Evolutionary conservation across 2,797 vertebrate species (phyloP), one percentile per base, ranked within the genome.

Genomic region (Thalassophryne amazonica): DNA sequence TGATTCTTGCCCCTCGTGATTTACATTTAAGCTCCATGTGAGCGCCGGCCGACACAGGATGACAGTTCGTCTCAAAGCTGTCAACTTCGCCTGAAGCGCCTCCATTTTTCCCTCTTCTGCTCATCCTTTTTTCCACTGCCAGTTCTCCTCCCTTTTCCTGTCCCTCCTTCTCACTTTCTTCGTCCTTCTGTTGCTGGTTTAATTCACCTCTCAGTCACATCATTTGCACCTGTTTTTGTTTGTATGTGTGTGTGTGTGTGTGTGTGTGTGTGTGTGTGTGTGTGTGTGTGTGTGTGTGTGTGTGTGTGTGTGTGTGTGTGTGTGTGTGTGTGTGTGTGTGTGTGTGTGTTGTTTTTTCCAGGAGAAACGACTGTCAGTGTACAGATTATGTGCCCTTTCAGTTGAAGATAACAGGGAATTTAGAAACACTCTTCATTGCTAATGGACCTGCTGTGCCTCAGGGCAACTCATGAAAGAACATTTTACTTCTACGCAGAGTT

Each of bases 51-150:
- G 38, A 33, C 16, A 46, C 22, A 27, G 52, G 46, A 50, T 40
- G 60, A 58, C 59, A 28, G 48, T 62, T 59, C 27, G 33, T 58
- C 52, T 66, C 32, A 2, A 31, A 67, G 58, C 40, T 43, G 25
- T 70, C 54, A 23, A 6, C 25, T 37, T 25, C 25, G 10, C 24
- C 42, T 21, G 39, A 23, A 1, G 4, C 17, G 24, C 12, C 6
- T 33, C 22, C 8, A 1, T 29, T 16, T 40, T 17, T 13, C 11
- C 35, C 35, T 50, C 54, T 10, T 5, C 1, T 9, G 38, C 39
- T 51, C 41, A 37, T 57, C 62, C 52, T 38, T 32, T 21, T 21
- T 47, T 47, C 43, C 12, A 15, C 54, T 28, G 23, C 12, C 59
- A 17, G 23, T 53, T 5, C 50, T 32, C 25, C 7, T 22, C 23